Evolutionary conservation across 1,140 invertebrate genomes (phyloP), one percentile per base, ranked within the genome.

Genomic region (Ruditapes philippinarum): DNA sequence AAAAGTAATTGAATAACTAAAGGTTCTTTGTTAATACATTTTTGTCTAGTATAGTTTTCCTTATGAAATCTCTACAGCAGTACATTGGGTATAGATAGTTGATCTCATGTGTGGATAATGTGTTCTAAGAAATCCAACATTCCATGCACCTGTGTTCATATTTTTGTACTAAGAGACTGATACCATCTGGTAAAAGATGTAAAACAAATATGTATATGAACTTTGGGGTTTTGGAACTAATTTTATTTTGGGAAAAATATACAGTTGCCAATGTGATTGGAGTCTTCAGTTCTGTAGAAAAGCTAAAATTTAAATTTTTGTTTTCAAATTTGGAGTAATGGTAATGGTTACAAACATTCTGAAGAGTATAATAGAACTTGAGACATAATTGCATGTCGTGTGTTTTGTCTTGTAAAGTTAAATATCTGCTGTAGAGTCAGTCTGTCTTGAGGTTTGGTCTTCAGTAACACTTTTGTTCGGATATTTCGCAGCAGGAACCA

Each of bases 51-150:
- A 45, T 88, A 60, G 85, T 80, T 88, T 88, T 80, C 74, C 85
- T 88, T 68, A n/a, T 79, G 85, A 88, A 88, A 88, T 88, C 85
- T 88, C 76, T 88, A 73, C 85, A 88, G 85, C 76, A 76, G 22
- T 28, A 68, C 2, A 11, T 65, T 25, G 57, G 60, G 28, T 79
- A 65, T 38, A 0, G 60, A 14, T 49, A 22, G 65, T 73, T 80
- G 60, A 57, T 60, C 40, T 54, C 57, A 80, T 38, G 40, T 49
- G 28, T 76, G 42, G 65, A 28, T 57, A 33, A 33, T 70, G 40
- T 84, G 57, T 40, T 78, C 49, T 78, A 31, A 19, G 54, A 86
- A 73, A 78, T 88, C 57, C 85, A 51, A 68, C 74, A 70, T 68
- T 68, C 54, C 51, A 79, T 33, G 49, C 38, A 31, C 17, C 11